Base-by-base conservation (phyloP, 2,888 invertebrate species). In the Autographa gamma region DNA sequence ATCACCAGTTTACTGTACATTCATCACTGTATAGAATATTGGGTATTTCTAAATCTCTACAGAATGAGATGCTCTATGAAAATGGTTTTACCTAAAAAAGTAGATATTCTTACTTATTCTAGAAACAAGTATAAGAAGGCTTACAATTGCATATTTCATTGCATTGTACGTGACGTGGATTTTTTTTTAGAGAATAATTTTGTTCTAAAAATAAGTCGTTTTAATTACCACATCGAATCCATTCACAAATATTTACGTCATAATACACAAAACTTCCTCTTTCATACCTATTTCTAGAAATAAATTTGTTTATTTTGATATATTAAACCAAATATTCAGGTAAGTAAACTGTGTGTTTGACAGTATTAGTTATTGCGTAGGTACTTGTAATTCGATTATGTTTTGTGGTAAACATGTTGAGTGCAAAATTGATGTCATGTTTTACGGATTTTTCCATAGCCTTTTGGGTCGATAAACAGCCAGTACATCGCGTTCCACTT, bases 301-400 rank as follows among this genome's bases (percentile, higher is more conserved):
- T 16, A 52, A 34, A 52, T 11, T 54, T 80, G 70, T 80, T 74
- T 80, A 76, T 80, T 78, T 74, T 80, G 76, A 74, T 80, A 76
- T 38, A 31, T 5, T 72, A 79, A 25, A 74, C 79, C 65, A 61
- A 68, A 61, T 63, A 79, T 65, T 70, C n/a, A 58, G 25, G 68
- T 65, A 63, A 66, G 5, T 66, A 69, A 69, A 71, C 54, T 69
- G 9, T 60, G 18, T 5, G 16, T 65, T 41, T 31, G 19, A 56
- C 66, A 60, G 9, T 69, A 18, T 56, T 25, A 16, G 9, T 63
- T 62, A 69, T n/a, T 79, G 74, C 77, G 69, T 56, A 13, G 19
- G 25, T 52, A 71, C 13, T 66, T 73, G 58, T 14, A 64, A 77
- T 70, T 18, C n/a, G 25, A 66, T 0, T 34, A 65, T 32, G 11